Evolutionary conservation across 2,113 vertebrate genomes (phyloP).

Genomic region (Phalacrocorax brasilianus): DNA sequence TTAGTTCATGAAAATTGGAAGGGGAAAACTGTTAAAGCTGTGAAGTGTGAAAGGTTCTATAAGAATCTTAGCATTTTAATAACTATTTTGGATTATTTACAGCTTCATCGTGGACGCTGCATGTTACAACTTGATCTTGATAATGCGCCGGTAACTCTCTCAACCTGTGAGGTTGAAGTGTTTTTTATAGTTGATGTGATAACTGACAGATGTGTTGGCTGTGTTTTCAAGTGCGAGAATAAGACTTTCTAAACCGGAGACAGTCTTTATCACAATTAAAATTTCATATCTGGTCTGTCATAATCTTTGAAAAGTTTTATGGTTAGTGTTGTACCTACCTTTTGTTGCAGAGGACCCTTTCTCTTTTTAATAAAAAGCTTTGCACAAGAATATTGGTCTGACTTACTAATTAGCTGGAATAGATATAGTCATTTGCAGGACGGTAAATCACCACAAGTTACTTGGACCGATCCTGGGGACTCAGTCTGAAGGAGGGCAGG

Average conservation of each 20-base stretch:
- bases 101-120: not conserved
- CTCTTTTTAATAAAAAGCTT: conserved; percentile 63
- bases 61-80: not conserved
- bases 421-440: not conserved
- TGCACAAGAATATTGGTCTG: not conserved
- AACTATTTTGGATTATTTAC: not conserved
- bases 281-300: not conserved
- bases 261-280: not conserved
- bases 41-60: not conserved
- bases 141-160: not conserved
- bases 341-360: conserved; percentile 13
- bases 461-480: not conserved
- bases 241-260: not conserved
- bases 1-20: not conserved
- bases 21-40: not conserved
- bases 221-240: not conserved
- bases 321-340: not conserved
- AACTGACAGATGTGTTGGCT: not conserved
- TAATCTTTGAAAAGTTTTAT: not conserved
- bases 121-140: not conserved
- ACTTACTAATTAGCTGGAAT: rapidly evolving
- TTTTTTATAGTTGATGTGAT: not conserved
- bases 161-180: too few species aligned
- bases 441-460: not conserved
- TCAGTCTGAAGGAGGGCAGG: not conserved